Percentiles rank a stretch among this genome's conserved stretches.
These are phyloP conservation scores for Sylvietta virens DNA, from an alignment of 2,113 vertebrate species.

Conservation along the genomic window DNA sequence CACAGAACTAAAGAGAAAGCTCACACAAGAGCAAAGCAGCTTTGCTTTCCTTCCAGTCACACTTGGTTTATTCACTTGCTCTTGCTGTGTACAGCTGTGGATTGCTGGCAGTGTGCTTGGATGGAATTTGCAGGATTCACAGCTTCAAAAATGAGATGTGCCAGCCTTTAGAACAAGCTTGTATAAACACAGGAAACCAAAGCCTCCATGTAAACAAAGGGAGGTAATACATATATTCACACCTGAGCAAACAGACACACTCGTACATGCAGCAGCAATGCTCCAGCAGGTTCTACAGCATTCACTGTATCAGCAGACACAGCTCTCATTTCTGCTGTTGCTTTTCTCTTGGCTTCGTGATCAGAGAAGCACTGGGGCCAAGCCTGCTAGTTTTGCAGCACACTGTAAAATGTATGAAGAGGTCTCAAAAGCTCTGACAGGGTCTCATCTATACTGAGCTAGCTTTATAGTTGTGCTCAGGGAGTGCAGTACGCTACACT, in stretches of 20 bases:
- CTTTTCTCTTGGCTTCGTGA: not conserved
- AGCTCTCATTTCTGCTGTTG: not conserved
- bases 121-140: conserved; percentile 33
- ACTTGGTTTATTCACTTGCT: conserved; percentile 27
- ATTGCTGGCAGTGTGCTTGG: conserved; percentile 22
- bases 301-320: not conserved
- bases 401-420: conserved; percentile 26
- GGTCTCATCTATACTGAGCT: not conserved
- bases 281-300: not conserved
- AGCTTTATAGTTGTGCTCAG: not conserved
- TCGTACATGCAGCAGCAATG: not conserved
- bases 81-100: conserved; percentile 44
- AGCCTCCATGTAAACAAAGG: conserved; percentile 14
- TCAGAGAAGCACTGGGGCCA: conserved; percentile 5
- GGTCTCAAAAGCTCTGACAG: conserved; percentile 13
- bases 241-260: not conserved
- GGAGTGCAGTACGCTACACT: not conserved
- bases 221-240: not conserved
- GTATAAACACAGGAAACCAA: conserved; percentile 27
- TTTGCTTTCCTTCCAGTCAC: conserved; percentile 32
- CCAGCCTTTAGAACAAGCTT: conserved; percentile 27
- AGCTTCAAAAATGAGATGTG: conserved; percentile 29
- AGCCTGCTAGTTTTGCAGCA: conserved; percentile 4
- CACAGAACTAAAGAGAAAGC: conserved; percentile 2
- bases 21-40: conserved; percentile 20